Evolutionary conservation across 2,797 vertebrate species (phyloP).

Genomic region (Pantherophis vulpinus): DNA sequence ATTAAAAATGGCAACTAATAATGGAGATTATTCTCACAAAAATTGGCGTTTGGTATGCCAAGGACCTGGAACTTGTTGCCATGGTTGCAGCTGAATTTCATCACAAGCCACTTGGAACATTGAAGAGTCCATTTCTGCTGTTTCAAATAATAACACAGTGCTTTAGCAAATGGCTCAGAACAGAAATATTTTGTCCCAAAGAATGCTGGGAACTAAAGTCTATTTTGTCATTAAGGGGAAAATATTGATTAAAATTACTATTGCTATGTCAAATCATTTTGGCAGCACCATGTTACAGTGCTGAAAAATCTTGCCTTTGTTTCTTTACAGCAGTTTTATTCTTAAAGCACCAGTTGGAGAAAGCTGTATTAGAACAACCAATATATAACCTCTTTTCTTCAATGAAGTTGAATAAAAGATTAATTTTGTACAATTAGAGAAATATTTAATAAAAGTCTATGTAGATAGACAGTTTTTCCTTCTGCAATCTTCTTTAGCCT

Average conservation of each 20-base stretch:
- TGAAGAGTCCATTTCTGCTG: constrained; percentile 25
- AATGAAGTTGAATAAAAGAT: neutral
- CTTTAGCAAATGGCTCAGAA: constrained; percentile 28
- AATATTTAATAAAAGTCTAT: neutral
- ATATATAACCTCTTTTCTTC: neutral
- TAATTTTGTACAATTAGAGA: neutral
- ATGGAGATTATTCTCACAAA: constrained; percentile 40
- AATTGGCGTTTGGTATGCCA: constrained; percentile 44
- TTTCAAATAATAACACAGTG: constrained; percentile 42
- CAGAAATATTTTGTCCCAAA: neutral
- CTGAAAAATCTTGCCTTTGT: neutral
- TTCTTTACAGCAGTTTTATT: neutral
- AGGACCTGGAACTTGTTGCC: constrained; percentile 57
- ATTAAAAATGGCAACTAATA: constrained; percentile 32
- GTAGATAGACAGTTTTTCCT: neutral
- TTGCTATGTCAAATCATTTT: neutral
- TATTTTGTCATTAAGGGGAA: neutral
- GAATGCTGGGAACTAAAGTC: neutral
- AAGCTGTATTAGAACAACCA: neutral
- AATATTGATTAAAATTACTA: neutral
- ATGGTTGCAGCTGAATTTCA: constrained; percentile 59
- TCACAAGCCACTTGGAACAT: constrained; percentile 48
- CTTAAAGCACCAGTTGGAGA: neutral
- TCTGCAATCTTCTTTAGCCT: neutral
- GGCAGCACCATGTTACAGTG: neutral